phyloP scores from a whole-genome alignment of 2,888 invertebrate species.

The Nephrotoma appendiculata region DNA sequence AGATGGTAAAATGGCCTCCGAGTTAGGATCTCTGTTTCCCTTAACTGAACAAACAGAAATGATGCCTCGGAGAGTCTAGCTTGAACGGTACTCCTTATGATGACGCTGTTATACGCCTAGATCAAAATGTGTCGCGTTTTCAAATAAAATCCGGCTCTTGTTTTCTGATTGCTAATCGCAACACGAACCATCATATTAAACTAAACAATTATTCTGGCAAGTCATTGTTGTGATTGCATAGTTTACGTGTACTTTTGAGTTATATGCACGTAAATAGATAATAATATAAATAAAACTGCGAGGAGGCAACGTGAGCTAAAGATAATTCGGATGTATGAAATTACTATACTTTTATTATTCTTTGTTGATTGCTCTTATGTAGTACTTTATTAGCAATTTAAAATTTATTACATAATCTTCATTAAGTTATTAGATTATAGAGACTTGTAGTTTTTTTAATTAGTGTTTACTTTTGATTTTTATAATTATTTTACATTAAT shows the following conservation, averaged over 20 bases:
- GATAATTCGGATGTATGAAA: background rate
- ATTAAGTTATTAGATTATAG: background rate
- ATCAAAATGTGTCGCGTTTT: too few relatives aligned
- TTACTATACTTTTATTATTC: background rate
- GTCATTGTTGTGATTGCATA: background rate
- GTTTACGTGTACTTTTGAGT: background rate
- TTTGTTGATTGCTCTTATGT: background rate
- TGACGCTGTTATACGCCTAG: too few relatives aligned
- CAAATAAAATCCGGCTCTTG: too few relatives aligned
- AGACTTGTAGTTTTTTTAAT: background rate
- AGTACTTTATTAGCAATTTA: background rate
- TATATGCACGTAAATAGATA: background rate
- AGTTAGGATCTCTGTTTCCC: too few relatives aligned
- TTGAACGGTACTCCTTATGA: too few relatives aligned
- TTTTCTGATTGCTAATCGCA: too few relatives aligned
- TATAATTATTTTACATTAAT: background rate
- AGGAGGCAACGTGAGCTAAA: background rate
- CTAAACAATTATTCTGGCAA: background rate
- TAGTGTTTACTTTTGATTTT: background rate
- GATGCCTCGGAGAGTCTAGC: too few relatives aligned
- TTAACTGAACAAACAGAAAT: too few relatives aligned
- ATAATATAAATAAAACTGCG: background rate
- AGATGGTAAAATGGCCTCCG: too few relatives aligned
- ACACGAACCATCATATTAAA: background rate
- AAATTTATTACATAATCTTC: background rate